phyloP scores from a whole-genome alignment of 1,140 invertebrate genomes.

The Diorhabda elongata region DNA sequence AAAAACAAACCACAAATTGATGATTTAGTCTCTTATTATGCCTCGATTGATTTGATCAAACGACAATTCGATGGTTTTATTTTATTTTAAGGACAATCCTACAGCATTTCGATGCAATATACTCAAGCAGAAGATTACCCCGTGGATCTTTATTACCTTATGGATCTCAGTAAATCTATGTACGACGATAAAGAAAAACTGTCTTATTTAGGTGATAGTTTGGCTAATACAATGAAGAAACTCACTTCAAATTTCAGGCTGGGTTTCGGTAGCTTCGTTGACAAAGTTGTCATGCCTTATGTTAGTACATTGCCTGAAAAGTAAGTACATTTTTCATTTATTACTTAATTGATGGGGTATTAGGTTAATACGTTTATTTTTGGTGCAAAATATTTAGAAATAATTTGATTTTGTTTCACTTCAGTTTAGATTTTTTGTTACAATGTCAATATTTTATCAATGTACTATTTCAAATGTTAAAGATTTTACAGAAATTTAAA shows the following conservation, averaged over 20 bases:
- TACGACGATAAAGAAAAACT: slow-evolving; percentile 63
- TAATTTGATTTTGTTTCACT: no score
- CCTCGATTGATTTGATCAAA: no score
- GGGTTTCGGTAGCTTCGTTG: slow-evolving; percentile 86
- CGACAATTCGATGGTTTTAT: no score
- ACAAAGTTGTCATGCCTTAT: slow-evolving; percentile 81
- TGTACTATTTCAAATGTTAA: no score
- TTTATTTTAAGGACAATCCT: slow-evolving; percentile 28
- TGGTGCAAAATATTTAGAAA: not conserved
- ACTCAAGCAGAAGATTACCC: slow-evolving; percentile 74
- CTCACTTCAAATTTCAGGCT: slow-evolving; percentile 78
- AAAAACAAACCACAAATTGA: no score
- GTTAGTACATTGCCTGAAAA: slow-evolving; percentile 56
- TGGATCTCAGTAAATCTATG: slow-evolving; percentile 84
- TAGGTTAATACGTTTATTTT: not conserved
- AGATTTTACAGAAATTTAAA: no score
- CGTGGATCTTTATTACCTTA: slow-evolving; percentile 83
- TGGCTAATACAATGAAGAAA: slow-evolving; percentile 65
- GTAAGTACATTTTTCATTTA: slow-evolving; percentile 46
- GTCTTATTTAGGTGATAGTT: slow-evolving; percentile 58
- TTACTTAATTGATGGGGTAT: not conserved
- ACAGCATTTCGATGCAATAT: slow-evolving; percentile 14
- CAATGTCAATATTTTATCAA: no score
- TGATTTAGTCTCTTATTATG: no score
- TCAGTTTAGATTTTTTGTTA: no score